Base-by-base conservation (phyloP, 2,888 invertebrate genomes). In the Polyploca ridens region DNA sequence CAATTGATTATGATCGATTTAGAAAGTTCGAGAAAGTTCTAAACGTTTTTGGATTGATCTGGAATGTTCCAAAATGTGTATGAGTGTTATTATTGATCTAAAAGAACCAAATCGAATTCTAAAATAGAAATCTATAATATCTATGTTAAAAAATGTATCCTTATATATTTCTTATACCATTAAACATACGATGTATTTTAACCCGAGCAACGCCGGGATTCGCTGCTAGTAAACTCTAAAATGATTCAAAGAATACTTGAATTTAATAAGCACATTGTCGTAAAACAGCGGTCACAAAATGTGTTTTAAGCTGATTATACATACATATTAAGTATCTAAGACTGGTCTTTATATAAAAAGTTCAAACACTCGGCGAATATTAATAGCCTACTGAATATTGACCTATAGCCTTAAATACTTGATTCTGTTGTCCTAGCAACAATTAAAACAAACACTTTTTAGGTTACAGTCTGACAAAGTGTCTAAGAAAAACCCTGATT, bases 381-480 rank as follows among this genome's bases (percentile, higher is more conserved):
- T 10, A 49, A 49, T 49, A 16, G 16, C 14, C n/a, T n/a, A 2
- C n/a, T 16, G 49, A 16, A 49, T 49, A 49, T 49, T 14, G 44
- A 46, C 44, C 44, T 46, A 14, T 66, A 49, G 64, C 69, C 66
- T 67, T 71, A 71, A 65, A 63, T 71, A 66, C 67, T 73, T 67
- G 64, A 66, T 46, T 65, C 60, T 66, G 62, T 64, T 58, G 63
- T 66, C 69, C 63, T 69, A 61, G 67, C 44, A 44, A 44, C 41
- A 70, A 38, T 38, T 38, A 69, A 68, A 68, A 66, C 14, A 67
- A 70, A 65, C 61, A 65, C 66, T 63, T 41, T 62, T 67, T 64
- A 66, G 62, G 76, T 72, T 75, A 76, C 69, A 69, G 69, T 74
- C 75, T 76, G 75, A 76, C 72, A 76, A 70, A 70, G 63, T 62